Base-by-base conservation (phyloP, 2,797 vertebrate species). In the Sebastes hubbsi region DNA sequence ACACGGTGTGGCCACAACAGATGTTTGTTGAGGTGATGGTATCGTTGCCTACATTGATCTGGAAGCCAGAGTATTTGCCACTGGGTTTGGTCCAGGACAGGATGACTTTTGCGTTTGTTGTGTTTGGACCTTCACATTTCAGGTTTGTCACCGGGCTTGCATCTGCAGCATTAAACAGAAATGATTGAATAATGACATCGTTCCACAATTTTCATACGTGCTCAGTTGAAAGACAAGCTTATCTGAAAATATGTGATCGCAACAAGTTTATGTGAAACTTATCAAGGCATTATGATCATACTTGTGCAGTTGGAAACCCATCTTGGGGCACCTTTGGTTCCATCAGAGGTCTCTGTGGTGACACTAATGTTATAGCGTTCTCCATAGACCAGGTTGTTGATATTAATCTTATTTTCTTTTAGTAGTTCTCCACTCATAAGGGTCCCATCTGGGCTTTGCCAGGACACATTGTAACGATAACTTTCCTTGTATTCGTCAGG, bases 341-440 rank as follows among this genome's bases (percentile, higher is more conserved):
- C 46, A 74, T 95, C 94, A 24, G 32, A 38, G 2, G 93, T 94
- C 83, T 74, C 25, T 24, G 94, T 91, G 54, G 64, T 94, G 34
- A 96, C 93, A 4, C 0, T 87, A 6, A 94, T 59, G 29, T 36
- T 25, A 42, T 95, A 95, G 1, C 0, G 1, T 10, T 49, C 93
- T 29, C 95, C 95, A 81, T 95, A 86, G 46, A 1, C 16, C 68
- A 96, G 87, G 3, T 3, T 0, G 0, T 0, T 0, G 11, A 89
- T 70, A 0, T 0, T 2, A n/a, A n/a, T 6, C 0, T 0, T 0
- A 0, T 6, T 29, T 0, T 18, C 0, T 0, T 0, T 0, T 8
- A n/a, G 52, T 9, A 0, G 34, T 36, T 1, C 49, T 3, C 0
- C 34, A 2, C 2, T 1, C 6, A 0, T 1, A 20, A 2, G 1